Percentiles rank a stretch among this genome's conserved stretches.
phyloP scores from a whole-genome alignment of 2,888 invertebrate species.

The Tinea trinotella region DNA sequence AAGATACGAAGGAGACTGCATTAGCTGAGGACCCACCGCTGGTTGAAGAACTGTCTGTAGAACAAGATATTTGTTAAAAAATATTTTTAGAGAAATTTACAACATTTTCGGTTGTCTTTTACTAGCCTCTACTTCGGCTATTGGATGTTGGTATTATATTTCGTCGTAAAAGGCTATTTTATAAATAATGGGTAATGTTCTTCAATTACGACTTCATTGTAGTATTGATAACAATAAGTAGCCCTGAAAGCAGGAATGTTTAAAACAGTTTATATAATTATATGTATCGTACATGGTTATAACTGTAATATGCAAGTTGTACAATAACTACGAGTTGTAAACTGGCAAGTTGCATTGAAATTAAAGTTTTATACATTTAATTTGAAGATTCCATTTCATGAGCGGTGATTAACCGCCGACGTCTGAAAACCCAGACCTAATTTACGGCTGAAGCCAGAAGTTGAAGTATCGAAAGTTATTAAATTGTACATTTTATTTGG shows the following conservation, averaged over 20 bases:
- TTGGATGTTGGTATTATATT: background rate
- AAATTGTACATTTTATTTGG: too few relatives aligned
- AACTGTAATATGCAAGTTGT: background rate
- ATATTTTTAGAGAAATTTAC: constrained; percentile 14
- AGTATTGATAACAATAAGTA: background rate
- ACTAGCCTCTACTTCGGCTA: background rate
- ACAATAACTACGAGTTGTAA: background rate
- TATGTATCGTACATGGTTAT: background rate
- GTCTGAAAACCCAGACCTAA: too few relatives aligned
- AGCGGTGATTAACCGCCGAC: too few relatives aligned
- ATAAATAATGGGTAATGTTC: background rate
- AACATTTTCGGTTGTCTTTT: background rate
- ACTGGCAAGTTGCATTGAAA: background rate
- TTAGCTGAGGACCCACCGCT: constrained; percentile 3
- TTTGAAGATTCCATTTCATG: too few relatives aligned
- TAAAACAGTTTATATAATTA: too few relatives aligned
- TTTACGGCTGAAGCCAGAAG: too few relatives aligned
- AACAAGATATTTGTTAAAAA: constrained; percentile 32
- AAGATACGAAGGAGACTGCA: background rate
- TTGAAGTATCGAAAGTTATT: too few relatives aligned
- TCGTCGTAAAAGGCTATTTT: background rate
- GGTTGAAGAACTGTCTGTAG: constrained; percentile 21
- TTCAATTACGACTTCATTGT: background rate
- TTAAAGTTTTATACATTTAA: too few relatives aligned
- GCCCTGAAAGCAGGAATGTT: background rate